Base-by-base conservation (phyloP, 2,797 vertebrate species). In the Echiichthys vipera region DNA sequence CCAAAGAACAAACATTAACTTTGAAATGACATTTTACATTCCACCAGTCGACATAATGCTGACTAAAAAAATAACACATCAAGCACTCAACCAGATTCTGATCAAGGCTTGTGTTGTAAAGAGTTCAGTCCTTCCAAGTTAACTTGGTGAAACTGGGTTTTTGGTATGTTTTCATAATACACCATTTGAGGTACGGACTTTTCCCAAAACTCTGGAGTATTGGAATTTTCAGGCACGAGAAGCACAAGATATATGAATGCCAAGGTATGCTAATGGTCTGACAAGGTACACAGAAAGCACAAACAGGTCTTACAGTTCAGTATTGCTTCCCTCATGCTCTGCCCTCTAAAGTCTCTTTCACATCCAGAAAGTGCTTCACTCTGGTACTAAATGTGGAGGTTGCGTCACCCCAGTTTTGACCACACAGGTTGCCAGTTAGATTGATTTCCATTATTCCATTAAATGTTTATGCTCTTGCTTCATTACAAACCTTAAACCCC, bases 191-290 rank as follows among this genome's bases (percentile, higher is more conserved):
- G 42, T 50, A 20, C 51, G 18, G 3, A 20, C 27, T 72, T 75
- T 76, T 72, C 70, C 61, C 51, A 36, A 64, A 76, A 85, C 59
- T 54, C 45, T 65, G 54, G 25, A 63, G 54, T 17, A 27, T 51
- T 77, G n/a, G 27, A 73, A 40, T 57, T 71, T 74, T 71, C 51
- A 71, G 64, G 71, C 71, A 56, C 14, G 10, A 59, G 63, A 56
- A 62, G 66, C 62, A 53, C 7, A 32, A 72, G 37, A 62, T 63
- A 54, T 70, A 32, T 67, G 57, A 72, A 71, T 75, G 77, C 81
- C 81, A 86, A 82, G 57, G 69, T 86, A 90, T 84, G 88, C 75
- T 88, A 86, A 88, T 77, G 45, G 17, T n/a, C 68, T 1, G 40
- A 67, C 63, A 76, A 72, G 79, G 74, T 70, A 80, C 76, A 83